Conservation (phyloP, 2,797 vertebrate genomes). For the Anguilla anguilla region DNA sequence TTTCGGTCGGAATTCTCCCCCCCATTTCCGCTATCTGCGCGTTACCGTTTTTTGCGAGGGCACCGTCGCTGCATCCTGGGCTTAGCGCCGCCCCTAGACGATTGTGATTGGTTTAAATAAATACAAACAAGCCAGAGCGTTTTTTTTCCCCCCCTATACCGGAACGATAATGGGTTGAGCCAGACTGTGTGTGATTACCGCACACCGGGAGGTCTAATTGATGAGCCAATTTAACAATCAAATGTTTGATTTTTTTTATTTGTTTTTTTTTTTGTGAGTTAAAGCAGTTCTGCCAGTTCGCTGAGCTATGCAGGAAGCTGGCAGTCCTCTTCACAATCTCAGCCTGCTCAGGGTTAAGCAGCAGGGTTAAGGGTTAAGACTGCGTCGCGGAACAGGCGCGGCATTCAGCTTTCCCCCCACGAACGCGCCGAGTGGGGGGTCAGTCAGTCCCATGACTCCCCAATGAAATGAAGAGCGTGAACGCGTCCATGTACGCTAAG, state of each 20-base stretch:
- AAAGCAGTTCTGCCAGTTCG: neutral
- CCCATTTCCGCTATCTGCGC: no score
- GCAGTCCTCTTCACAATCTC: neutral
- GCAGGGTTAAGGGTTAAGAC: neutral
- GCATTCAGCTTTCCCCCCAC: neutral
- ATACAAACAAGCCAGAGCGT: no score
- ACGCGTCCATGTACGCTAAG: neutral
- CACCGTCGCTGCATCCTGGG: no score
- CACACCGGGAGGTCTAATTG: neutral
- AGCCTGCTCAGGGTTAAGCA: neutral
- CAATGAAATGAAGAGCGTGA: neutral
- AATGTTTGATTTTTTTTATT: neutral
- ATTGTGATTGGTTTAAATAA: no score
- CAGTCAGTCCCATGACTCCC: neutral
- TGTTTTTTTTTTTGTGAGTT: neutral
- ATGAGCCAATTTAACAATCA: neutral
- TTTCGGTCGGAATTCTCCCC: no score
- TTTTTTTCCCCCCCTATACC: no score
- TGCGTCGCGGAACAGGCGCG: neutral
- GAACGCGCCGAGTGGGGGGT: no score
- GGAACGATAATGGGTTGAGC: no score
- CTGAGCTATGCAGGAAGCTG: neutral
- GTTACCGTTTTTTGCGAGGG: no score
- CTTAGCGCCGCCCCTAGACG: no score
- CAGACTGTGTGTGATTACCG: neutral